Evolutionary conservation across 2,888 invertebrate species (phyloP).

Genomic region (Pantelozetes paolii): DNA sequence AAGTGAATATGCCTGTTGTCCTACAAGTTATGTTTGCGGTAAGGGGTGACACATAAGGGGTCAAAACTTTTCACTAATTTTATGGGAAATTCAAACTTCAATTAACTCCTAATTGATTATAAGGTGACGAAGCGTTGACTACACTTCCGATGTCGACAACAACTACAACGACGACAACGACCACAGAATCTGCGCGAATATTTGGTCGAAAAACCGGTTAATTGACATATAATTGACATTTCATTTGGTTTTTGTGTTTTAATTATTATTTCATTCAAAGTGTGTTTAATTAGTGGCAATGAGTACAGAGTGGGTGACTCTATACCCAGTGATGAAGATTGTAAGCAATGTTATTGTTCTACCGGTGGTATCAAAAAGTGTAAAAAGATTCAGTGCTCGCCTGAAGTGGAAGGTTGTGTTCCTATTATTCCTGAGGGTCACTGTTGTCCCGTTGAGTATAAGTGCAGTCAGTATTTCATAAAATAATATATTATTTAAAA

Average conservation of each 20-base stretch:
- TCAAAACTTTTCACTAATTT: too few relatives aligned
- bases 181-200: constrained; percentile 30
- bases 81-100: too few relatives aligned
- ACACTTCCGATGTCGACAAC: constrained; percentile 35
- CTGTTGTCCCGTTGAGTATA: constrained; percentile 78
- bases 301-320: constrained; percentile 63
- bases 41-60: too few relatives aligned
- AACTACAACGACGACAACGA: constrained; percentile 40
- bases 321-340: constrained; percentile 63
- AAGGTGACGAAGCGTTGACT: constrained; percentile 1
- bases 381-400: constrained; percentile 70
- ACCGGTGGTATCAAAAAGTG: constrained; percentile 54
- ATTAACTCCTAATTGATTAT: not conserved
- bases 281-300: constrained; percentile 49
- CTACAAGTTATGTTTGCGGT: constrained; percentile 71
- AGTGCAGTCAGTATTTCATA: constrained; percentile 61
- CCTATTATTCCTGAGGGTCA: constrained; percentile 71
- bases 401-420: constrained; percentile 66
- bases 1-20: constrained; percentile 68
- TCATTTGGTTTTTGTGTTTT: too few relatives aligned
- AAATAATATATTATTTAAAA: not conserved
- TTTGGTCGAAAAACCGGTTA: constrained; percentile 16
- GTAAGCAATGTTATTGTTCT: constrained; percentile 63
- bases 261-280: constrained; percentile 36
- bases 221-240: too few relatives aligned